Evolutionary conservation across 2,113 vertebrate species (phyloP).

Genomic region (Xiphorhynchus elegans): DNA sequence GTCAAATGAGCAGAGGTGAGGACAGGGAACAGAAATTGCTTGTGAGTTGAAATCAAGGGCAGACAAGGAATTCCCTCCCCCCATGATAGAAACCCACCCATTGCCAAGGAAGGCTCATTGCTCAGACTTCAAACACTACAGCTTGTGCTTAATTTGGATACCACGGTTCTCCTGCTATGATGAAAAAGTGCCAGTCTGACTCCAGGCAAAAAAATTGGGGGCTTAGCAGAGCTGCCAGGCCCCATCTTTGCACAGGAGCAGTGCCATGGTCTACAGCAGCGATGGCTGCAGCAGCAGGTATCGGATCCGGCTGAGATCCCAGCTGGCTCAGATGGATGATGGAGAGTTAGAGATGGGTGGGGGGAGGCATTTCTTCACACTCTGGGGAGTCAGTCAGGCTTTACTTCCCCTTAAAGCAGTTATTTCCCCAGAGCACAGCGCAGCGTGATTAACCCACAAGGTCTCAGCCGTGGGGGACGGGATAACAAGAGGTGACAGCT

Average conservation of each 20-base stretch:
- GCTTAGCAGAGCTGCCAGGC: neutral
- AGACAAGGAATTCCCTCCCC: neutral
- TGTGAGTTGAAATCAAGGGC: neutral
- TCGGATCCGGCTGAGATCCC: neutral
- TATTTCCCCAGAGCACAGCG: neutral
- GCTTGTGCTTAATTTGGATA: conserved; percentile 42
- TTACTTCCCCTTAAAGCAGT: neutral
- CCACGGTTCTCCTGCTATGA: neutral
- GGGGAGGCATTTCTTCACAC: neutral
- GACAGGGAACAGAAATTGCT: neutral
- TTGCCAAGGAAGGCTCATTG: conserved; percentile 3
- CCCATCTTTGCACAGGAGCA: neutral
- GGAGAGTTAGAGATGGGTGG: rapidly evolving
- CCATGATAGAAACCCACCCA: conserved; percentile 21
- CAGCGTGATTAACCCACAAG: neutral
- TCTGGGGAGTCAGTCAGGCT: neutral
- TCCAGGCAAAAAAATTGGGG: neutral
- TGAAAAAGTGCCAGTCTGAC: conserved; percentile 23
- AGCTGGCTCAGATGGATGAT: rapidly evolving
- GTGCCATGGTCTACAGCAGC: neutral
- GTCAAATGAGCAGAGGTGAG: neutral
- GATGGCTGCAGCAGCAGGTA: neutral
- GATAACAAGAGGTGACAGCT: neutral
- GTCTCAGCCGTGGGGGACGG: neutral
- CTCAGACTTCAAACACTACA: conserved; percentile 25